Evolutionary conservation across 1,140 invertebrate genomes (phyloP).

Genomic region (Papilio dardanus): DNA sequence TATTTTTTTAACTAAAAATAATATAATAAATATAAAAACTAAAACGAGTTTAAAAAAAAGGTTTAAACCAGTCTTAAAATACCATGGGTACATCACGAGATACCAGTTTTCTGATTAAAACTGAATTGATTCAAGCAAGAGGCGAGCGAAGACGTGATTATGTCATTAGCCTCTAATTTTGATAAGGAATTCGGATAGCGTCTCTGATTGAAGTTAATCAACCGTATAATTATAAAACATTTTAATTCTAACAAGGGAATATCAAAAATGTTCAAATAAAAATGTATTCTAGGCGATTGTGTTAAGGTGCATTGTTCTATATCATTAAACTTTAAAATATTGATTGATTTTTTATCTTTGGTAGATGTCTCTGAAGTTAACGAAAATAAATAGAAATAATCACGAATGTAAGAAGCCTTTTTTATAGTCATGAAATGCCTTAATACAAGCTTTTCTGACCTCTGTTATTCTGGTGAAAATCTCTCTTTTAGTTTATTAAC

Average conservation of each 20-base stretch:
- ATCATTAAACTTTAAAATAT: neutral
- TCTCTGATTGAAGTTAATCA: conserved; percentile 15
- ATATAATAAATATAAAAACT: conserved; percentile 33
- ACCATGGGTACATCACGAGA: conserved; percentile 29
- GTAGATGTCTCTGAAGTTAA: neutral
- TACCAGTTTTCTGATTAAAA: conserved; percentile 52
- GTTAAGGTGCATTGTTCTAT: neutral
- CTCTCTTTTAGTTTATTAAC: no score
- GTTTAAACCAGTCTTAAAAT: conserved; percentile 19
- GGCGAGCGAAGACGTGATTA: conserved; percentile 41
- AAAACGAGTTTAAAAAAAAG: conserved; percentile 38
- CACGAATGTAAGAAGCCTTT: neutral
- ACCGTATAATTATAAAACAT: conserved; percentile 20
- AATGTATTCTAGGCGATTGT: neutral
- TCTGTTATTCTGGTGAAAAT: neutral
- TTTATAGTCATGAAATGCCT: no score
- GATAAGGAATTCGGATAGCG: conserved; percentile 39
- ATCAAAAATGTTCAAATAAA: neutral
- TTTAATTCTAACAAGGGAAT: conserved; percentile 1
- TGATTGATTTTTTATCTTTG: neutral
- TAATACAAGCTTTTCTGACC: neutral
- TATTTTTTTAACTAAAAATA: conserved; percentile 1
- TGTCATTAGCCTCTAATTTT: conserved; percentile 45
- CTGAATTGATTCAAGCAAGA: conserved; percentile 36
- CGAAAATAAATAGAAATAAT: neutral